Percentiles rank a stretch among this genome's conserved stretches.
Evolutionary conservation across 2,797 vertebrate genomes (phyloP).

Genomic region (Pteropus rufus): DNA sequence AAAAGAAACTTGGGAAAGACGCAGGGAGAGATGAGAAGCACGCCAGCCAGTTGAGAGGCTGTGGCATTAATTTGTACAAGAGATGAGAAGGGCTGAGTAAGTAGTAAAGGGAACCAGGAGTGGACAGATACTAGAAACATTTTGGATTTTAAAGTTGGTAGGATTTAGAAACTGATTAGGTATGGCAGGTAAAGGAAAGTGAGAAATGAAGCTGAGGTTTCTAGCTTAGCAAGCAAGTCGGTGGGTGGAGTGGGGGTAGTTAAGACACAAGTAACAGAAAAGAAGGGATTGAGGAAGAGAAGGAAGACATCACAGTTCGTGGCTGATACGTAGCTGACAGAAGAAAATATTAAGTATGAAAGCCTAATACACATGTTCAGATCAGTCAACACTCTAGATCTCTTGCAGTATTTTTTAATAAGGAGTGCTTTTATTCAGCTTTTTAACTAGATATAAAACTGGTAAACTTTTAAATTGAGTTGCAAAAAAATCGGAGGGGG

Average conservation of each 20-base stretch:
- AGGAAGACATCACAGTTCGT: background rate
- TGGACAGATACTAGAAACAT: background rate
- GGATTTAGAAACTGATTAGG: background rate
- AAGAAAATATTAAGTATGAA: background rate
- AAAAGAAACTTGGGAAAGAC: background rate
- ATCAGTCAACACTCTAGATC: background rate
- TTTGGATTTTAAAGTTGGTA: background rate
- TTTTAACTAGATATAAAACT: conserved; percentile 1
- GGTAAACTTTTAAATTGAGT: background rate
- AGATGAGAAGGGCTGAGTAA: background rate
- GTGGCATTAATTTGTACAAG: background rate
- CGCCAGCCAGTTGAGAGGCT: background rate
- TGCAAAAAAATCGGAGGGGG: background rate
- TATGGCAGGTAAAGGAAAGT: background rate
- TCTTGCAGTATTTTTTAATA: background rate
- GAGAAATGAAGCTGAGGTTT: background rate
- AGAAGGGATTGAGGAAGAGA: background rate
- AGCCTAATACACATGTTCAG: background rate
- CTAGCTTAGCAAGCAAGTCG: background rate
- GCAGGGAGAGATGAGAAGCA: background rate
- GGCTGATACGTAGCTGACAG: no score
- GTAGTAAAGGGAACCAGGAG: background rate
- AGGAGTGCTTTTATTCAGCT: background rate
- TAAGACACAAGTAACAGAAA: background rate
- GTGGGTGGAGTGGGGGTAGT: background rate